phyloP scores from a whole-genome alignment of 1,140 invertebrate genomes.

The Platyscapa corneri region DNA sequence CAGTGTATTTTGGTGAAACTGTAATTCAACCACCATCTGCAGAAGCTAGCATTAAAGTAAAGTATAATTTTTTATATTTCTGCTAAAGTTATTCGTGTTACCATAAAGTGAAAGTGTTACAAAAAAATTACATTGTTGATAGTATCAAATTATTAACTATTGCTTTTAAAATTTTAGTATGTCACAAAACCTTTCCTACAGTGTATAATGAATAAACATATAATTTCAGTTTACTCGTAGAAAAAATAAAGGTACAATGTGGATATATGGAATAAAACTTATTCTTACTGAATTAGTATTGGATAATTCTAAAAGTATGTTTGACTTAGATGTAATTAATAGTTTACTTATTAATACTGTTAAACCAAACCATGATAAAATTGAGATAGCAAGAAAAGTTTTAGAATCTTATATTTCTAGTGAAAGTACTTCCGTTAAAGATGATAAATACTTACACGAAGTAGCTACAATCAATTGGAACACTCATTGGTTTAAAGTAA shows the following conservation, averaged over 20 bases:
- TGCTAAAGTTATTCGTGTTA: neutral
- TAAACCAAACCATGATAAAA: slow-evolving; percentile 45
- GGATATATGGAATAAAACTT: slow-evolving; percentile 71
- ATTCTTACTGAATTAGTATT: slow-evolving; percentile 60
- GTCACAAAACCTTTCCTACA: no score
- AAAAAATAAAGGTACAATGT: slow-evolving; percentile 68
- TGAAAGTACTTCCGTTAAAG: slow-evolving; percentile 50
- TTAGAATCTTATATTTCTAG: slow-evolving; percentile 52
- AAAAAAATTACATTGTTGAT: slow-evolving; percentile 2
- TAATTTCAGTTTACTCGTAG: slow-evolving; percentile 69
- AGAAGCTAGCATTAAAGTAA: slow-evolving; percentile 72
- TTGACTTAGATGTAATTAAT: slow-evolving; percentile 64
- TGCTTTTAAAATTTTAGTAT: no score
- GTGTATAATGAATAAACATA: slow-evolving; percentile 40
- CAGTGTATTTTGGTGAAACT: slow-evolving; percentile 66
- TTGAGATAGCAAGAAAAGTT: slow-evolving; percentile 54
- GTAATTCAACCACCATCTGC: slow-evolving; percentile 63
- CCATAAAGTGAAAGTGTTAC: neutral
- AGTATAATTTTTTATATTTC: neutral
- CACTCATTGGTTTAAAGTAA: slow-evolving; percentile 7
- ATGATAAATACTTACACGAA: slow-evolving; percentile 55
- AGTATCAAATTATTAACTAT: no score
- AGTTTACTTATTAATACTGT: slow-evolving; percentile 59
- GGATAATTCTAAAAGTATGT: slow-evolving; percentile 54
- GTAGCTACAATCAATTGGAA: slow-evolving; percentile 44